Percentiles rank a stretch among this genome's conserved stretches.
These are phyloP conservation scores for Phaethon lepturus DNA, from an alignment of 2,113 vertebrate genomes.

Conservation along the genomic window DNA sequence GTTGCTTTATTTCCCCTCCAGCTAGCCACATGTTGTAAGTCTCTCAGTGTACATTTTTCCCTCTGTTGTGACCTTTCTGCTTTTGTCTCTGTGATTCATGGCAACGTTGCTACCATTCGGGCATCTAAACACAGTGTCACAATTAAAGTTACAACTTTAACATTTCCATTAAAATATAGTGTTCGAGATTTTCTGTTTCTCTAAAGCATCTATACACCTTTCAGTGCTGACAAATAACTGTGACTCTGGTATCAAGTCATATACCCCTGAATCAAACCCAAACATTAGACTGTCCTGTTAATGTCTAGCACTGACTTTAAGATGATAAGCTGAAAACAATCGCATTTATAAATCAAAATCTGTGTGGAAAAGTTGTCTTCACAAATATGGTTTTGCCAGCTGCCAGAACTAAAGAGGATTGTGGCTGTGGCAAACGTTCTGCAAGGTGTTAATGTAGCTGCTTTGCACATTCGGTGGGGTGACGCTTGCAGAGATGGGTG, in stretches of 20 bases:
- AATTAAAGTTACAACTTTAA: background rate
- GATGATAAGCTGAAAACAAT: background rate
- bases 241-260: background rate
- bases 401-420: background rate
- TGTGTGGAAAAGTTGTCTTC: background rate
- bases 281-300: background rate
- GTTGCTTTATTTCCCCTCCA: background rate
- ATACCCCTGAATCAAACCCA: background rate
- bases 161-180: background rate
- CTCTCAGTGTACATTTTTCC: background rate
- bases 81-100: background rate
- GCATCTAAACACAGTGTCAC: background rate
- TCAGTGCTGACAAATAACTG: background rate
- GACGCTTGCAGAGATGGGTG: background rate
- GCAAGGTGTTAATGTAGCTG: rapidly evolving
- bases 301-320: background rate
- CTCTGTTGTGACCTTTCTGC: background rate
- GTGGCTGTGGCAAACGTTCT: background rate
- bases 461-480: background rate
- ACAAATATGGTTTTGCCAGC: background rate
- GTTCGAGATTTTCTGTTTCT: background rate
- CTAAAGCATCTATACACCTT: background rate
- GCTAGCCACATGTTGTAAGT: background rate
- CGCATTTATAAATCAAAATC: background rate
- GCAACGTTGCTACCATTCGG: background rate